Percentiles rank a stretch among this genome's conserved stretches.
Conservation (phyloP, 1,140 invertebrate species). For the Euura saliciscinereae region DNA sequence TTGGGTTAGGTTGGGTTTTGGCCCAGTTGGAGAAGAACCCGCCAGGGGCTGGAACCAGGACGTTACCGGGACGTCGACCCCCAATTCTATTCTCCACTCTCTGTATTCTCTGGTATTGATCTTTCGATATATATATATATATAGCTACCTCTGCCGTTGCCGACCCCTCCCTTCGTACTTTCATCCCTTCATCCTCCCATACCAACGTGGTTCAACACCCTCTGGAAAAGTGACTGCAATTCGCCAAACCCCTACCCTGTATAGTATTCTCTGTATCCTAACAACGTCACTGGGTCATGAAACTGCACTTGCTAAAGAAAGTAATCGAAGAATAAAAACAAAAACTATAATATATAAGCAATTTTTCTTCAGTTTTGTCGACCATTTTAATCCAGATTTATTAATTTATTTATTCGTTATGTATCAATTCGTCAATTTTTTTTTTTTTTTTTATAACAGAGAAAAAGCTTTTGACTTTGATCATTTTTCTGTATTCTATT, state of each 20-base stretch:
- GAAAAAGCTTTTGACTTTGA: too few relatives aligned
- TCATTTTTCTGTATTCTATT: too few relatives aligned
- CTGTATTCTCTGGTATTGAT: slow-evolving; percentile 2
- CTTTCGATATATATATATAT: neutral
- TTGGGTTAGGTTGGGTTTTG: neutral
- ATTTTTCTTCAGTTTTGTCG: too few relatives aligned
- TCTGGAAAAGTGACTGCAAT: neutral
- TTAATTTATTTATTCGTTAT: too few relatives aligned
- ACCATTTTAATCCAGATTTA: too few relatives aligned
- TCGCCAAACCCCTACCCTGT: neutral
- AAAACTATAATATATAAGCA: too few relatives aligned
- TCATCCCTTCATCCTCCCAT: neutral
- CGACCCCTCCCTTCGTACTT: neutral
- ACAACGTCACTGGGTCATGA: neutral
- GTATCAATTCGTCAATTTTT: too few relatives aligned
- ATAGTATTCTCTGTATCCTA: too few relatives aligned
- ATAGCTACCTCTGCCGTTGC: neutral
- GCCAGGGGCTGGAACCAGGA: slow-evolving; percentile 1
- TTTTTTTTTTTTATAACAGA: too few relatives aligned
- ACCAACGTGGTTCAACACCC: neutral
- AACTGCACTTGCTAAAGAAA: neutral
- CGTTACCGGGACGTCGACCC: slow-evolving; percentile 8
- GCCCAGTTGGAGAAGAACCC: neutral
- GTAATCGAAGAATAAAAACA: too few relatives aligned
- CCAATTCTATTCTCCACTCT: slow-evolving; percentile 3